These are phyloP conservation scores for Ectemnius cavifrons DNA, from an alignment of 2,888 invertebrate genomes.

Conservation along the genomic window DNA sequence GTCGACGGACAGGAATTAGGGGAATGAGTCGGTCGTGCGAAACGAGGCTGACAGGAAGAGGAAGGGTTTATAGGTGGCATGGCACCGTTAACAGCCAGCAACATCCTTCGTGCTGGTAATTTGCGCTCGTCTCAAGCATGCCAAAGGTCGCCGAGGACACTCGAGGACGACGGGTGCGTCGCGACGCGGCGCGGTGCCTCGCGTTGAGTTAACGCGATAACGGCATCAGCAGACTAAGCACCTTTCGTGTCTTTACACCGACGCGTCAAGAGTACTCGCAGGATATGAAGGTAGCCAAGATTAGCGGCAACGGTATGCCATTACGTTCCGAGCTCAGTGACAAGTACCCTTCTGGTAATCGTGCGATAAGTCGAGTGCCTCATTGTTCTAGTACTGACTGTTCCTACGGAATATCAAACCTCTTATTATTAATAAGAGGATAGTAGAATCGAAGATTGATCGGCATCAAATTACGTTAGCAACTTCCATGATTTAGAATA, in stretches of 20 bases:
- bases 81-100: background rate
- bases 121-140: conserved; percentile 31
- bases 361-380: background rate
- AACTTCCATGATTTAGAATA: too few relatives aligned
- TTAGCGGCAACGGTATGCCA: conserved; percentile 41
- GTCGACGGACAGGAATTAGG: too few relatives aligned
- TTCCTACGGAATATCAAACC: too few relatives aligned
- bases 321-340: conserved; percentile 32
- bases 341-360: conserved; percentile 31
- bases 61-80: too few relatives aligned
- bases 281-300: conserved; percentile 59
- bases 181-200: conserved; percentile 15
- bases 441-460: too few relatives aligned
- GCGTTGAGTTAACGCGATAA: conserved; percentile 49
- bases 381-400: background rate
- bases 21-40: too few relatives aligned
- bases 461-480: too few relatives aligned
- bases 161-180: conserved; percentile 37
- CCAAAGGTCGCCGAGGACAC: conserved; percentile 27
- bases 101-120: conserved; percentile 24
- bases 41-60: too few relatives aligned
- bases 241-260: conserved; percentile 23
- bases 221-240: conserved; percentile 51
- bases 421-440: too few relatives aligned
- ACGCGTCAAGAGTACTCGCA: conserved; percentile 47